Base-by-base conservation (phyloP, 2,888 invertebrate genomes). In the Mimachlamys varia region DNA sequence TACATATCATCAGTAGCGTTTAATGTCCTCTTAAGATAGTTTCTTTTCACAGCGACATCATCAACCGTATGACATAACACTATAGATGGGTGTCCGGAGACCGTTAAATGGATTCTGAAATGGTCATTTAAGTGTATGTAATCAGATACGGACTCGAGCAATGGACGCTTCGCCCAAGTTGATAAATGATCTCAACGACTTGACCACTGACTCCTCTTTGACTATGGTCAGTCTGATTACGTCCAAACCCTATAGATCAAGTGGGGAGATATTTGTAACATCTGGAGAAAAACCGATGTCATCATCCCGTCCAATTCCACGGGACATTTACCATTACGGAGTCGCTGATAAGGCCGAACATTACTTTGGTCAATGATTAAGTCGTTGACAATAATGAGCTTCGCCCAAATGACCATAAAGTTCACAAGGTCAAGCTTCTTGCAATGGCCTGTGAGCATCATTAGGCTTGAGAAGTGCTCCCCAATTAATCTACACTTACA, bases 331-430 rank as follows among this genome's bases (percentile, higher is more conserved):
- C 76, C 76, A 76, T 76, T 76, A 76, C 76, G 33, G 10, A 33
- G 33, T 76, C 33, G 22, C 76, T 33, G 76, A 76, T 76, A 76
- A 76, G 76, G 33, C 76, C 27, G 76, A 7, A 33, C 76, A 76
- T 76, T 76, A 76, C 76, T 76, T 17, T 76, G 76, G 27, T 76
- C 76, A 76, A 76, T 76, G 76, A 76, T 76, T 33, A 76, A 76
- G 76, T 76, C 76, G 76, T 76, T 76, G 76, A 76, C 76, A 76
- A 76, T 76, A 76, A 76, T 76, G 76, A 76, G 76, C 76, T 76
- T 12, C 76, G 33, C 27, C 76, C 76, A 76, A 76, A 76, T 76
- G 76, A 76, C 76, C 76, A 76, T 76, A 76, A 76, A 76, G 76
- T 76, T 76, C 76, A 76, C 76, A 76, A 76, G 76, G 76, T 76